Evolutionary conservation across 2,888 invertebrate species (phyloP), one percentile per base, ranked within the genome.

Genomic region (Pristionchus fissidentatus): DNA sequence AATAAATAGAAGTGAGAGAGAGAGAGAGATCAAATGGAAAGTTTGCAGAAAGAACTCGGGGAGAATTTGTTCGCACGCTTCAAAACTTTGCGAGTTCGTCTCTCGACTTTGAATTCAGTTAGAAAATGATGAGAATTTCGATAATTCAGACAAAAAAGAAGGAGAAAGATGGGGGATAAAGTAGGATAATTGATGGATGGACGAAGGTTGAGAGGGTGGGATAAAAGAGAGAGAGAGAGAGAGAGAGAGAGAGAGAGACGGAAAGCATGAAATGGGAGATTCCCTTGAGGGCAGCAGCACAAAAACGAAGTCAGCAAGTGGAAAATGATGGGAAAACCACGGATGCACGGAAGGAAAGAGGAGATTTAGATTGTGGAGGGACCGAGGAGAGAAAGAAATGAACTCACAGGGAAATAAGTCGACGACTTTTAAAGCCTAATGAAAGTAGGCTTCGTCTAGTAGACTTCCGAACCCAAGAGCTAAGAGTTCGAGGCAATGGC

Each of bases 181-280:
- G 15, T 26, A n/a, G 46, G 41, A 26, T n/a, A 35, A 52, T 10
- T 22, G 77, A 46, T 43, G 29, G 26, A 46, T 60, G 62, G 46
- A 55, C n/a, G 43, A n/a, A 55, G 41, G 26, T 19, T 35, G 57
- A 46, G 41, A 26, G 60, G 75, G 57, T 38, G 62, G n/a, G 78
- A 49, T 32, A n/a, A 70, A 55, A 52, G 60, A 78, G 26, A 41
- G 43, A 75, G 60, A 35, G 32, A 60, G 60, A 73, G 46, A 41
- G 49, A 77, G 81, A 81, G 55, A n/a, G 79, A 77, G 55, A 83
- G 29, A 29, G 41, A 57, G 43, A 73, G 49, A 60, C 29, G 66
- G 29, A 62, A 35, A n/a, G 41, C 32, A 57, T 49, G 66, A 66
- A 66, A 66, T 66, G 66, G 66, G 57, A 43, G 35, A 43, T 49